Conservation (phyloP, 2,797 vertebrate genomes). For the Enteromius unitaeniatus region DNA sequence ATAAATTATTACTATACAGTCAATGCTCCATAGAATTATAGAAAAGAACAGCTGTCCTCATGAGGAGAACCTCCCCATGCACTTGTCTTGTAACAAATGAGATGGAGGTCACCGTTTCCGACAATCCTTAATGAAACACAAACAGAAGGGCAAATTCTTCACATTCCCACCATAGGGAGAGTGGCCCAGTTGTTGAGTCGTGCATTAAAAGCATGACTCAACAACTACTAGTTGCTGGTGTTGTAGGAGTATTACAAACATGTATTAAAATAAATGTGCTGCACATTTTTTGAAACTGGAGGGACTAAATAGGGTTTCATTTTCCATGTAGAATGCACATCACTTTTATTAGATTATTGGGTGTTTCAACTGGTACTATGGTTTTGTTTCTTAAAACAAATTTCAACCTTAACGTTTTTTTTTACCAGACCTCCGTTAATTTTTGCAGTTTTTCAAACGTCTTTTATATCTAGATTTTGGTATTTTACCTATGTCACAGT, state of each 20-base stretch:
- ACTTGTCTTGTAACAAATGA: not conserved
- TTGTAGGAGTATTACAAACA: too few relatives aligned
- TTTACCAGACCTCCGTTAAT: not conserved
- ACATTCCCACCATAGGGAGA: constrained; percentile 55
- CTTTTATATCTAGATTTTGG: not conserved
- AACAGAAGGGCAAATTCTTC: constrained; percentile 67
- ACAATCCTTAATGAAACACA: constrained; percentile 66
- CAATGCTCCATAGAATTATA: not conserved
- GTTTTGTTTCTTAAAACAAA: not conserved
- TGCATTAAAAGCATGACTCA: too few relatives aligned
- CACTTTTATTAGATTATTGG: not conserved
- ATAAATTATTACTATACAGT: not conserved
- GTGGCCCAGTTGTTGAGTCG: constrained; percentile 33
- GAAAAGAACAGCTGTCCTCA: constrained; percentile 12
- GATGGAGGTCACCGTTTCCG: not conserved
- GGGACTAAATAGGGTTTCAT: not conserved
- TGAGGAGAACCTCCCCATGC: not conserved
- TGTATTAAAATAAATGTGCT: not conserved
- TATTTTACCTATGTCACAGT: not conserved
- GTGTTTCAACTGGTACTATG: not conserved
- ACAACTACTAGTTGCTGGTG: not conserved
- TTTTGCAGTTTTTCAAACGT: not conserved
- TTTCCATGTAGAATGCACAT: not conserved
- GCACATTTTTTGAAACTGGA: not conserved
- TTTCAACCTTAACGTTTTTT: not conserved